phyloP scores from a whole-genome alignment of 2,888 invertebrate genomes.

The Idaea straminata region DNA sequence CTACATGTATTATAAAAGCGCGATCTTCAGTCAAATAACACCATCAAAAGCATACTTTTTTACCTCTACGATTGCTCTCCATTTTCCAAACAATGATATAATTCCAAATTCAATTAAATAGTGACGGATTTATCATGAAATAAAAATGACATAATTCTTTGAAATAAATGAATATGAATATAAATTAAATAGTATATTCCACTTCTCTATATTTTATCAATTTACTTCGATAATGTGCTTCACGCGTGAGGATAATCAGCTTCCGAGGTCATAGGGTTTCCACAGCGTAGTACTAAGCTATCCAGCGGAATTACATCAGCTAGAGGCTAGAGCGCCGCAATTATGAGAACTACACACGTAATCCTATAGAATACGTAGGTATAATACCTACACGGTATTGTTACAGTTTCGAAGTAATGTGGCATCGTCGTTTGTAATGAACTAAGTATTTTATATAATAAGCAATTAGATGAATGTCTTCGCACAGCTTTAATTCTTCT shows the following conservation, averaged over 20 bases:
- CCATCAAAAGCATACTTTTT: background rate
- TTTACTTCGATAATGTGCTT: conserved; percentile 13
- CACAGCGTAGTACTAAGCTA: conserved; percentile 47
- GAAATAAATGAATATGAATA: too few relatives aligned
- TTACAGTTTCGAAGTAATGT: conserved; percentile 9
- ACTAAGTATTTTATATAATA: background rate
- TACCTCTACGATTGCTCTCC: too few relatives aligned
- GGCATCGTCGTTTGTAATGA: background rate
- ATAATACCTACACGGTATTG: background rate
- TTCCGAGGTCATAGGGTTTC: conserved; percentile 54
- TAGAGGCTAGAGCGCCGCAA: conserved; percentile 26
- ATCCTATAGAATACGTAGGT: conserved; percentile 32
- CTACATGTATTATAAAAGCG: too few relatives aligned
- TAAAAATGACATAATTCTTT: too few relatives aligned
- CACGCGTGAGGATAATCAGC: conserved; percentile 33
- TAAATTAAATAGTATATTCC: too few relatives aligned
- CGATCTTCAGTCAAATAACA: too few relatives aligned
- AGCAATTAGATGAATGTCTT: background rate
- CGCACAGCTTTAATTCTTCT: background rate
- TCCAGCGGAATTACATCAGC: conserved; percentile 57
- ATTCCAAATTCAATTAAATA: too few relatives aligned
- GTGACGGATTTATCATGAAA: too few relatives aligned
- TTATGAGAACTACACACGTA: conserved; percentile 54
- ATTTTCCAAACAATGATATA: too few relatives aligned
- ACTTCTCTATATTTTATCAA: background rate